Evolutionary conservation across 2,888 invertebrate species (phyloP), one percentile per base, ranked within the genome.

Genomic region (Linnaemya vulpina): DNA sequence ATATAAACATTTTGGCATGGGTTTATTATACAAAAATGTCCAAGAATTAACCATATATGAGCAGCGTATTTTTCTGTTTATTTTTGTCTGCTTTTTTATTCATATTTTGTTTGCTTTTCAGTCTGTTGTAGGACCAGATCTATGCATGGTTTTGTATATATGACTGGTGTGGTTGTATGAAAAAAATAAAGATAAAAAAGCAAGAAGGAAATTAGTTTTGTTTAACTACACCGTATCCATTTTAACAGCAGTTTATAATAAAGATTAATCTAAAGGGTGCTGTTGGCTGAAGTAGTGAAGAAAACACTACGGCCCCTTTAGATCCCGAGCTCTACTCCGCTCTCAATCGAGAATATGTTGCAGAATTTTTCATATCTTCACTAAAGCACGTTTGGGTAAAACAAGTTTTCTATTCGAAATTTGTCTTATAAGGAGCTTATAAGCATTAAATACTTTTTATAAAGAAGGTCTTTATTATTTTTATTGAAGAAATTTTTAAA

Each of bases 21-120:
- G 84, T 85, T 85, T 81, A 85, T 81, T 85, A 81, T 78, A 85
- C 63, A 78, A 78, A 85, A 78, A 85, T 82, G 78, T 82, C 65
- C 49, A 65, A 74, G 85, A 75, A 75, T 85, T 85, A 85, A 70
- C 85, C 85, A 82, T 85, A 85, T 85, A 78, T 38, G 81, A 73
- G 53, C 10, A 20, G 38, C 30, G 5, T 68, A 60, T 68, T 65
- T 77, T 49, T 68, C n/a, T 11, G 3, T 17, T 17, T 71, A 9
- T 1, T 51, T 63, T 53, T 53, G 13, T 65, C 40, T 40, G 10
- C 40, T 30, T 40, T 3, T 30, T 30, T 55, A 30, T 20, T 60
- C 58, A 68, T 77, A 77, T 77, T 77, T 77, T 38, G 49, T 49
- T n/a, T n/a, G n/a, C n/a, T 43, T 13, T 46, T 53, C 9, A 20